Base-by-base conservation (phyloP, 2,113 vertebrate species). In the Rhagologus leucostigma region DNA sequence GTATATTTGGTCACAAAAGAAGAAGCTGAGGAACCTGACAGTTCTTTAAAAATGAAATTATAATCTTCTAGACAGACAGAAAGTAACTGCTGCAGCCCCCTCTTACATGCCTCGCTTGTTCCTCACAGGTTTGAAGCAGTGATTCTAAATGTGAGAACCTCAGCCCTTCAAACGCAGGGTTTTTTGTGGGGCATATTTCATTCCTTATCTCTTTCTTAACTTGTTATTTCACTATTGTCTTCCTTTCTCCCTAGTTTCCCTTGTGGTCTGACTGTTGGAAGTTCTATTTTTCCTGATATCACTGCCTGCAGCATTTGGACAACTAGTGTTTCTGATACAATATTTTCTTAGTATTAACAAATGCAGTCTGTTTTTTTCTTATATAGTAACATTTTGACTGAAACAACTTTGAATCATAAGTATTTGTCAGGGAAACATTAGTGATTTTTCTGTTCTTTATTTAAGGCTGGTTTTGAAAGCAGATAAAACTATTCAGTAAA, bases 1-100 rank as follows among this genome's bases (percentile, higher is more conserved):
- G 92, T 97, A 87, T 94, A 96, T 97, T 98, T 97, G 97, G 95
- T 96, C 96, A 96, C 95, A 93, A 97, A 87, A 94, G 65, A 91
- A 96, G 96, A 96, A 95, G 94, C 23, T 92, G 94, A 96, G 92
- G 94, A 95, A 86, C 92, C 59, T 80, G 95, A 78, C 53, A 87
- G 59, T 96, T 94, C 95, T 94, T 80, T 95, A 89, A 95, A 97
- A 96, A 96, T 96, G 62, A 94, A 98, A 93, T 90, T 87, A 77
- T 86, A 62, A 93, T 86, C 81, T 60, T 32, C 70, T 80, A 75
- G 87, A 87, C 84, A 92, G 85, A 74, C 70, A 94, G 87, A 95
- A 89, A 88, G 62, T n/a, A 67, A 87, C 73, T 94, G 75, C 74
- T 27, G 30, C 35, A 67, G 8, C 11, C 19, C 20, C 6, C 3